A percentile compares a stretch with the other conserved stretches of the same genome.
phyloP scores from a whole-genome alignment of 2,113 vertebrate genomes.

The Laterallus jamaicensis region DNA sequence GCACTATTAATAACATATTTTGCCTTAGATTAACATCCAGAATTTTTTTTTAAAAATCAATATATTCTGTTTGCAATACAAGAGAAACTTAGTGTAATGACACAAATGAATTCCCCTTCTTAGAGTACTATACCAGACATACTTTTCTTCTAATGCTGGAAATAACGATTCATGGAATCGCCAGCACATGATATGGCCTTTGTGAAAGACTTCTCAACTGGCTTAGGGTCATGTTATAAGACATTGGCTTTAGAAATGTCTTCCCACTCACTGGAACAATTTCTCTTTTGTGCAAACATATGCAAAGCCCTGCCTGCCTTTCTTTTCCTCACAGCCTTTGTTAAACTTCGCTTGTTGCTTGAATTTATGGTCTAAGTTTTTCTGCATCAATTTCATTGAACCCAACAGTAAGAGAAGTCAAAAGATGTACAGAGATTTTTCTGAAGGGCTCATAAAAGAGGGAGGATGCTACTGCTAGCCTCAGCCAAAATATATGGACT shows the following conservation, averaged over 20 bases:
- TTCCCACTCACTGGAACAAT: background rate
- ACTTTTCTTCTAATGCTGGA: background rate
- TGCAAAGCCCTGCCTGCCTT: background rate
- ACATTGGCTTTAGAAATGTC: background rate
- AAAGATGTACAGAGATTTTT: background rate
- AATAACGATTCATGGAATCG: slow-evolving; percentile 24
- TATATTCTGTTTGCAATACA: background rate
- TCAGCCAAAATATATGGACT: background rate
- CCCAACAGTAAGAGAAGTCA: background rate
- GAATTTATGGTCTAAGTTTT: background rate
- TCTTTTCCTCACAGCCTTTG: background rate
- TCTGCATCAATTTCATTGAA: slow-evolving; percentile 1
- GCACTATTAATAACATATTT: background rate
- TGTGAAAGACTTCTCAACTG: slow-evolving; percentile 4
- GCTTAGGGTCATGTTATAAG: background rate
- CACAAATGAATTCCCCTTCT: background rate
- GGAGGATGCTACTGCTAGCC: slow-evolving; percentile 6
- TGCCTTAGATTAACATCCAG: background rate
- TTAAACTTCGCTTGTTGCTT: slow-evolving; percentile 1
- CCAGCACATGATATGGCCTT: background rate
- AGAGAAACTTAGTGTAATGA: background rate
- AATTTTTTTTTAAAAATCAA: background rate
- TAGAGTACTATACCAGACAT: background rate
- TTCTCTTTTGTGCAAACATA: slow-evolving; percentile 1
- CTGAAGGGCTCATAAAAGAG: background rate